phyloP scores from a whole-genome alignment of 1,140 invertebrate species.

The Anoplophora glabripennis region DNA sequence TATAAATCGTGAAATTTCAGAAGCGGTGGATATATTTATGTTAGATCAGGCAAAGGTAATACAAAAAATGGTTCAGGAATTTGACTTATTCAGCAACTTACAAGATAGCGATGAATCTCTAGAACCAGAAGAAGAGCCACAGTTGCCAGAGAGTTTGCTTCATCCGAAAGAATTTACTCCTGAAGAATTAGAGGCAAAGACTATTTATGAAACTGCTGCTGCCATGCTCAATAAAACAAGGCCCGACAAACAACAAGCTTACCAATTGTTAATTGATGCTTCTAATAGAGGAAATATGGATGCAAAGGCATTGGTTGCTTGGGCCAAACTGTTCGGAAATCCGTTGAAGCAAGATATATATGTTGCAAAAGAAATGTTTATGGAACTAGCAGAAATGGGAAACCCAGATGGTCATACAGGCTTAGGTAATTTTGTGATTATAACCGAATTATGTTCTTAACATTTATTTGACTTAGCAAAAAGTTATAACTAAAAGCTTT shows the following conservation, averaged over 20 bases:
- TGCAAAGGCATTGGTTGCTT: conserved; percentile 80
- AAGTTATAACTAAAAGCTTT: too few relatives aligned
- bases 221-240: conserved; percentile 64
- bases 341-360: conserved; percentile 71
- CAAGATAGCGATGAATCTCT: conserved; percentile 27
- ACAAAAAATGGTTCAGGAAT: conserved; percentile 43
- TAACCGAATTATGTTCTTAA: not conserved
- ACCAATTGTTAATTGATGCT: conserved; percentile 67
- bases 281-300: conserved; percentile 75
- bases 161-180: conserved; percentile 54
- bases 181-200: conserved; percentile 63
- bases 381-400: conserved; percentile 72
- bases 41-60: conserved; percentile 42
- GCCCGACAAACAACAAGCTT: conserved; percentile 64
- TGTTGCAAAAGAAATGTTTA: conserved; percentile 74
- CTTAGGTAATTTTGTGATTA: conserved; percentile 29
- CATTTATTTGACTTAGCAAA: conserved; percentile 1
- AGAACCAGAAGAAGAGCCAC: conserved; percentile 52
- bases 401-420: conserved; percentile 85
- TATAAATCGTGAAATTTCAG: conserved; percentile 19
- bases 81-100: conserved; percentile 34
- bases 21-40: conserved; percentile 34
- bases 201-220: conserved; percentile 65
- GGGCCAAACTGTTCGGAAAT: conserved; percentile 81
- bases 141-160: conserved; percentile 44